phyloP scores from a whole-genome alignment of 2,888 invertebrate species.

The Pedicia rivosa region DNA sequence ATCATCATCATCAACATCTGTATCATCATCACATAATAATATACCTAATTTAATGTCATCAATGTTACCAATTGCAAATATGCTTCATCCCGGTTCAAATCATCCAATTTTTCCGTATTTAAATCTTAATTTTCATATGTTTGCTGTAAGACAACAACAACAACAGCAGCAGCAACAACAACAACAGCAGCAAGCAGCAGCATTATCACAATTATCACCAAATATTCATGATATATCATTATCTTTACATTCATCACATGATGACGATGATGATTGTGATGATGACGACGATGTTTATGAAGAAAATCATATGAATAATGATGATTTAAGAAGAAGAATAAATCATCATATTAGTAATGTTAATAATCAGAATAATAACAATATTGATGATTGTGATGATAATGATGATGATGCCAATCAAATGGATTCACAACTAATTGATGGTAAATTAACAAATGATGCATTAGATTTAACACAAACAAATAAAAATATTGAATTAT shows the following conservation, averaged over 20 bases:
- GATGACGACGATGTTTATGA: background rate
- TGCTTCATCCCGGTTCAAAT: constrained; percentile 23
- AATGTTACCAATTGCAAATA: constrained; percentile 22
- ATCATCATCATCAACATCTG: constrained; percentile 7
- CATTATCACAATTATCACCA: constrained; percentile 26
- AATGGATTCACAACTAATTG: background rate
- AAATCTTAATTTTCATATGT: constrained; percentile 29
- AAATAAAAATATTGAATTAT: too few relatives aligned
- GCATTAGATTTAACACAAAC: constrained; percentile 4
- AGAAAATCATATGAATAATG: constrained; percentile 11
- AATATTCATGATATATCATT: constrained; percentile 18
- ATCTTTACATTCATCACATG: constrained; percentile 14
- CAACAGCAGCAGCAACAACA: constrained; percentile 28
- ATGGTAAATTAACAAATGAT: background rate
- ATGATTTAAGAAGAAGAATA: constrained; percentile 7
- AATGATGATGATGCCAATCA: background rate
- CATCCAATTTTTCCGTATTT: constrained; percentile 29
- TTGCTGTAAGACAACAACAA: constrained; percentile 30
- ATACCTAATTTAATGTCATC: constrained; percentile 12
- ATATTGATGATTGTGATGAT: too few relatives aligned
- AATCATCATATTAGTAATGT: background rate
- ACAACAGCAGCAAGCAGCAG: constrained; percentile 27
- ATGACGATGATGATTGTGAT: background rate
- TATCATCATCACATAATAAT: background rate
- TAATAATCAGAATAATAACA: constrained; percentile 1